Evolutionary conservation across 92 coral and sea anemone species (phyloP), one percentile per base, ranked within the genome.

Genomic region (Parazoanthus atlanticus): DNA sequence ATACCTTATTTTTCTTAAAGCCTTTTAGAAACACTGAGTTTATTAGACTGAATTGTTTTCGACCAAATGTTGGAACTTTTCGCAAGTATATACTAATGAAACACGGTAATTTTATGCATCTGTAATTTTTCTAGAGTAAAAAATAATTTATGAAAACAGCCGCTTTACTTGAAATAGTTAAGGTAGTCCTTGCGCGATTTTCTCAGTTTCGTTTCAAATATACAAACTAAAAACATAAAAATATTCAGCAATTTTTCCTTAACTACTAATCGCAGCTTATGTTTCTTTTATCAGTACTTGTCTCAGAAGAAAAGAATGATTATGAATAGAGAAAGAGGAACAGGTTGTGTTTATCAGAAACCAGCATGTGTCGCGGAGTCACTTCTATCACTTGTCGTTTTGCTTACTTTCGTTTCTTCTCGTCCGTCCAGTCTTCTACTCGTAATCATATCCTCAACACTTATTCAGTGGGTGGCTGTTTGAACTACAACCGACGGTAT

Each of bases 11-110:
- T 40, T 82, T 43, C 38, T 84, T 11, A 84, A 70, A 41, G 47
- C 16, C 28, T 70, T 49, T 70, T 25, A 54, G 36, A 7, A 69
- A 70, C 47, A 40, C 46, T 30, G 64, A 12, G 64, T 84, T 34
- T 84, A 70, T 84, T 67, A 80, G 66, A 8, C 3, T 11, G 25
- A 83, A 84, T 84, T 43, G 78, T 23, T 84, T 67, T 84, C 26
- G 36, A 23, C 47, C 87, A 40, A 69, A 84, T 70, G 78, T 46
- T 83, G 74, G 38, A 84, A 72, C 30, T 82, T 66, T 81, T 65
- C 21, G 47, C 73, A 80, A 56, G 73, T 80, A 29, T 29, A 33
- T 6, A 13, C 34, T 46, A 69, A 84, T 70, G 65, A 70, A 41
- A 21, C 6, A 74, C 78, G 29, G 41, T 11, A 54, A 78, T 29